Conservation (phyloP, 2,888 invertebrate species). For the Macropis europaea region DNA sequence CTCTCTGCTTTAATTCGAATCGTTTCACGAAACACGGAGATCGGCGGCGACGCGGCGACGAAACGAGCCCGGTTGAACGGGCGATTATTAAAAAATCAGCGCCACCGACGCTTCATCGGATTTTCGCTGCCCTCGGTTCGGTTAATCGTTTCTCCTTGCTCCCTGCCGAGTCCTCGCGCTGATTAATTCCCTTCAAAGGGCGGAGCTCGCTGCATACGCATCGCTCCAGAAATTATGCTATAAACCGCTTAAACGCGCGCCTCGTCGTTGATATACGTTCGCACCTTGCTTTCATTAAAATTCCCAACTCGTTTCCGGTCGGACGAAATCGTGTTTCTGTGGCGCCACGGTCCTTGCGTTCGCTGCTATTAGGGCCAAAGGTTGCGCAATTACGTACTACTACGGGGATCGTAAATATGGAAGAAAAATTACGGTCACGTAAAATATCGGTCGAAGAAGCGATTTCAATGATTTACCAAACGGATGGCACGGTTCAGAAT, state of each 20-base stretch:
- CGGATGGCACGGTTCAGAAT: no score
- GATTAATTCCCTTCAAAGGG: slow-evolving; percentile 8
- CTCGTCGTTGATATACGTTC: no score
- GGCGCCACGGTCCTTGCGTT: no score
- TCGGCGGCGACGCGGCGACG: not conserved
- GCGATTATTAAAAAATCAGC: no score
- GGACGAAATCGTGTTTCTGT: no score
- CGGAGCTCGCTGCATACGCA: not conserved
- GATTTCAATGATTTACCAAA: no score
- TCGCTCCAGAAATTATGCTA: not conserved
- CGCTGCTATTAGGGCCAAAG: no score
- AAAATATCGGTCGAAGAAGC: no score
- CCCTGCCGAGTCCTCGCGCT: not conserved
- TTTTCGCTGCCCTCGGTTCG: not conserved
- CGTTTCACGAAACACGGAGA: not conserved
- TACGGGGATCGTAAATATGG: no score
- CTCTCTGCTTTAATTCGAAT: not conserved
- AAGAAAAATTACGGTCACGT: no score
- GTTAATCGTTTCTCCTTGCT: slow-evolving; percentile 1
- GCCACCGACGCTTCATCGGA: not conserved
- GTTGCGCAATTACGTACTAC: no score
- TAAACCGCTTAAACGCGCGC: not conserved
- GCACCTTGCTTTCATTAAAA: no score
- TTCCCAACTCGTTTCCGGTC: not conserved
- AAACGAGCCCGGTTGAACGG: not conserved